Evolutionary conservation across 1,140 invertebrate species (phyloP), one percentile per base, ranked within the genome.

Genomic region (Drosophila mauritiana): DNA sequence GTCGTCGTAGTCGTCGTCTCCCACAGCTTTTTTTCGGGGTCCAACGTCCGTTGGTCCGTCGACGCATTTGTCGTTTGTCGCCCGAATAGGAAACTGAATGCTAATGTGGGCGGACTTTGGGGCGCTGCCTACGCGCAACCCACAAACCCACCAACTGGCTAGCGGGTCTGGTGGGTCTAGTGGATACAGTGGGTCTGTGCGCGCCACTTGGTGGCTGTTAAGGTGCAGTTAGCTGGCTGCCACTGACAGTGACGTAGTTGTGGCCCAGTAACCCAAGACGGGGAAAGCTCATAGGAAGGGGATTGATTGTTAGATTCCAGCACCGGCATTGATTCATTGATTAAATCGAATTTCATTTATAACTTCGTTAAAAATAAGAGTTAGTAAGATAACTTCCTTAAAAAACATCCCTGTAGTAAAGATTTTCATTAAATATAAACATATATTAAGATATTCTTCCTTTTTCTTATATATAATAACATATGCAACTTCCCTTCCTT

Each of bases 1-100:
- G 53, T 54, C 42, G 37, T 52, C 46, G 40, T 52, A 37, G 53
- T 54, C 65, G 65, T 81, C 65, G 65, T 81, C 82, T 78, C 63
- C 70, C 67, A 73, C 68, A 52, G 58, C 31, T 20, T 76, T 76
- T 52, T 58, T 20, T 12, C 27, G 49, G 39, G 49, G 54, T 76
- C 53, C 63, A 59, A 68, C 52, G 73, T 75, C 53, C 40, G 61
- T 43, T 57, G 54, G 65, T 65, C 62, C 63, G 73, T 86, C 58
- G 83, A 83, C 67, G 83, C 83, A 86, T 84, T 89, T 88, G 85
- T 90, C 77, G 84, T 73, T 88, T 89, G 84, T 88, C 80, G 84
- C 85, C 85, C 58, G 54, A 65, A 70, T 74, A 84, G 80, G 80
- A 90, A 89, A 80, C 84, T 68, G 80, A 72, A 80, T 78, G 85